Base-by-base conservation (phyloP, 2,113 vertebrate species). In the Phocoena phocoena region DNA sequence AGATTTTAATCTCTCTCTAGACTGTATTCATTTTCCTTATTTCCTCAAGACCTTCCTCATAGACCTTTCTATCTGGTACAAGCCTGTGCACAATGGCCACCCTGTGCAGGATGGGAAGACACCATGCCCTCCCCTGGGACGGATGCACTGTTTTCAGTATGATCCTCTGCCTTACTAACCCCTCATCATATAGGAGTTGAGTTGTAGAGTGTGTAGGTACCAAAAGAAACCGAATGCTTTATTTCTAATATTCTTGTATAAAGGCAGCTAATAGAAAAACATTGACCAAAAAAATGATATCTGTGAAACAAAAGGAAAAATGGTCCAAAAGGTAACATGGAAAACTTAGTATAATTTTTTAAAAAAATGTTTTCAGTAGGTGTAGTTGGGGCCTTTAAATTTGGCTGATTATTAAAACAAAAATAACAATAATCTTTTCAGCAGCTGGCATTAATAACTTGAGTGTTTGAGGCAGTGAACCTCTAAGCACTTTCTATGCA, bases 61-160 rank as follows among this genome's bases (percentile, higher is more conserved):
- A 67, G 18, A 38, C 73, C 4, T 50, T 68, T 62, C 3, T 60
- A 25, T 50, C 6, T 77, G 67, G n/a, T 44, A 47, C 25, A 58
- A 2, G 6, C 41, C n/a, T 14, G 8, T 17, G 28, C 63, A 15
- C 11, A 38, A 14, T 3, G 23, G 8, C 36, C n/a, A 70, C 38
- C 41, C 21, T 12, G 4, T 23, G 71, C 9, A 33, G 31, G 8
- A 20, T 10, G 8, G 15, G 4, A 58, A 7, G 1, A 26, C 7
- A 8, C 8, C 11, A 18, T 1, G 0, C 26, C 2, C 6, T 31
- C 3, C 13, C 6, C 13, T 21, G n/a, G 44, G 41, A 36, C 1
- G 20, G 50, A 68, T 26, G 6, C 2, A 28, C 18, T 33, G 10
- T 67, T 82, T 83, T 28, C 88, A 25, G 2, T 44, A 41, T 9